These are phyloP conservation scores for Spheniscus mendiculus DNA, from an alignment of 2,113 vertebrate genomes.

Conservation along the genomic window DNA sequence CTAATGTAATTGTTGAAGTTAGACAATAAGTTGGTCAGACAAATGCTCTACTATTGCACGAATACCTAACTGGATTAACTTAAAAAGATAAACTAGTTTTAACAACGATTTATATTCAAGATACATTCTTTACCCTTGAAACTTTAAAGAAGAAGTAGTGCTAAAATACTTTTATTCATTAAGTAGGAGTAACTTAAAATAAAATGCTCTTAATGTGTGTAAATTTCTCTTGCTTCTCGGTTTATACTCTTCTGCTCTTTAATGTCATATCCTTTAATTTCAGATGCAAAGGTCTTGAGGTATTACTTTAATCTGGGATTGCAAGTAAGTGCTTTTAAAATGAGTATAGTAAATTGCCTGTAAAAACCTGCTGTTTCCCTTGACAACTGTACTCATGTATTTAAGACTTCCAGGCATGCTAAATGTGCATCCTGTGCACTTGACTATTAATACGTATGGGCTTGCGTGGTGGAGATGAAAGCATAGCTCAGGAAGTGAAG, in stretches of 20 bases:
- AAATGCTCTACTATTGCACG: background rate
- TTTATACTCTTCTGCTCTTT: background rate
- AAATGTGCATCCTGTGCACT: background rate
- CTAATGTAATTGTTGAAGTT: background rate
- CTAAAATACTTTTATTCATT: background rate
- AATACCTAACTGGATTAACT: background rate
- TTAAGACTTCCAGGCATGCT: background rate
- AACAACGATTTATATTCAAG: background rate
- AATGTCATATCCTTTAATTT: constrained; percentile 45
- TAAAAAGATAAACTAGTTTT: background rate
- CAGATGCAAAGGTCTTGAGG: constrained; percentile 91
- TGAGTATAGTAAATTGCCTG: background rate
- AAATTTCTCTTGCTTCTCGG: background rate
- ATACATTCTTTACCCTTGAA: background rate
- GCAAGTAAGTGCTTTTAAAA: constrained; percentile 81
- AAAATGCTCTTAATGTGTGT: background rate
- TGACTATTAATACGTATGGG: background rate
- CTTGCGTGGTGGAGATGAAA: background rate
- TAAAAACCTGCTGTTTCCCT: background rate
- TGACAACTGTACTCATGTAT: background rate
- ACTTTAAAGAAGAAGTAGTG: background rate
- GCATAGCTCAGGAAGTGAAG: background rate
- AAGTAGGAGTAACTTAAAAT: background rate
- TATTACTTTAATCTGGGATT: constrained; percentile 96
- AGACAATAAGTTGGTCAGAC: background rate